Base-by-base conservation (phyloP, 2,113 vertebrate genomes). In the Ascaphus truei region DNA sequence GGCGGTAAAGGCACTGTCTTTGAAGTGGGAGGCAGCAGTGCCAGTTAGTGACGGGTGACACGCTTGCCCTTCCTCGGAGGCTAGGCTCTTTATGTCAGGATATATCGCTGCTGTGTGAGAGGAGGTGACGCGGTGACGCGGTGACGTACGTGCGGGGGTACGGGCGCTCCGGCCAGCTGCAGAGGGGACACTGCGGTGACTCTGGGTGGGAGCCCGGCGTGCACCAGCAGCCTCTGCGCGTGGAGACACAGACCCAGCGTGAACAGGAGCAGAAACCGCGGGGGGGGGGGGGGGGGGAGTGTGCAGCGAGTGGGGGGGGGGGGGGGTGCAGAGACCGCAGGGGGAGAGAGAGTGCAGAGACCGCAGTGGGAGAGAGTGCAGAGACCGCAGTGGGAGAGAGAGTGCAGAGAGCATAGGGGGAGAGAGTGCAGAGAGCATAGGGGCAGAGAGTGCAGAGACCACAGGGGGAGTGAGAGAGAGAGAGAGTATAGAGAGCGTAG, bases 111-210 rank as follows among this genome's bases (percentile, higher is more conserved):
- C n/a, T n/a, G n/a, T n/a, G n/a, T n/a, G n/a, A n/a, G 7, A 9
- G 15, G 10, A 23, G 25, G 39, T 12, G 26, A 47, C 7, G 11
- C 4, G 6, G 22, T 2, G 31, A 39, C 45, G 1, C 9, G 13
- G 23, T 20, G 62, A 73, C 75, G 80, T 78, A 88, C 85, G 83
- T 87, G 86, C 37, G 78, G 84, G 33, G 82, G 77, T 33, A 87
- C 77, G 7, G 82, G 71, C 36, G 86, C 81, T 31, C 75, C 84
- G 65, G 84, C 79, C 52, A 88, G 85, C 77, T 88, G 86, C 30
- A 88, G 82, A 5, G 85, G 83, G 11, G 85, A 83, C 45, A 81
- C 79, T 1, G 84, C 80, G 41, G 82, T 79, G 0, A 83, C 75
- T 75, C 87, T 88, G 39, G 82, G 63, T 73, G 80, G 84, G 51